Evolutionary conservation across 2,113 vertebrate genomes (phyloP).

Genomic region (Taxidea taxus): DNA sequence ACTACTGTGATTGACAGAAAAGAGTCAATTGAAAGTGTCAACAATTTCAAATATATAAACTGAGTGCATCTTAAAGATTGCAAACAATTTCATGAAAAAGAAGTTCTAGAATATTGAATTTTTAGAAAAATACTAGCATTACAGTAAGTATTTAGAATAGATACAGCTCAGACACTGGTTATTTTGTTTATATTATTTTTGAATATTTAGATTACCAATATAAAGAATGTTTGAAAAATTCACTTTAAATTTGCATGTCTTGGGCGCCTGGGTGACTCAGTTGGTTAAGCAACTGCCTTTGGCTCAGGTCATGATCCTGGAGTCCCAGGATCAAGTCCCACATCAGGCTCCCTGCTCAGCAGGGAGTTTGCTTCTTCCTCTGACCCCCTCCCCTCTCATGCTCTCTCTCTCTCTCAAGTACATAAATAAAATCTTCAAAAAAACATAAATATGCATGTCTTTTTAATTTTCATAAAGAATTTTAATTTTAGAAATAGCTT

Average conservation of each 20-base stretch:
- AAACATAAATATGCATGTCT: background rate
- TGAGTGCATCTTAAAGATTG: background rate
- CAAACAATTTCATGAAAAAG: background rate
- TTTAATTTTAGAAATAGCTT: conserved; percentile 36
- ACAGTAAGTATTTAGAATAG: background rate
- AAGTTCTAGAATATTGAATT: background rate
- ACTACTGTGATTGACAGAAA: background rate
- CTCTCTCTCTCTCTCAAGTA: too few relatives aligned
- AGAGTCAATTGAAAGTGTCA: background rate
- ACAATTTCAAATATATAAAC: background rate
- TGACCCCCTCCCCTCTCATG: too few relatives aligned
- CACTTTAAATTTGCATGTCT: background rate
- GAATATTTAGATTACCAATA: conserved; percentile 7
- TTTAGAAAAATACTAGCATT: background rate
- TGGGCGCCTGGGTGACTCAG: too few relatives aligned
- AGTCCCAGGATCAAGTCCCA: too few relatives aligned
- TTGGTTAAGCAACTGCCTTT: too few relatives aligned
- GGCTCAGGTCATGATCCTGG: too few relatives aligned
- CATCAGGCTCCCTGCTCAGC: too few relatives aligned
- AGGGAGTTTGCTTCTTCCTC: too few relatives aligned
- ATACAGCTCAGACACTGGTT: background rate
- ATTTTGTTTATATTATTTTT: conserved; percentile 21
- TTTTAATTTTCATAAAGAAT: conserved; percentile 31
- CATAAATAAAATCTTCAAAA: too few relatives aligned
- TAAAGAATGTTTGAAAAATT: background rate